Percentiles rank a stretch among this genome's conserved stretches.
These are phyloP conservation scores for Ptilodon capucinus DNA, from an alignment of 2,888 invertebrate species.

Conservation along the genomic window DNA sequence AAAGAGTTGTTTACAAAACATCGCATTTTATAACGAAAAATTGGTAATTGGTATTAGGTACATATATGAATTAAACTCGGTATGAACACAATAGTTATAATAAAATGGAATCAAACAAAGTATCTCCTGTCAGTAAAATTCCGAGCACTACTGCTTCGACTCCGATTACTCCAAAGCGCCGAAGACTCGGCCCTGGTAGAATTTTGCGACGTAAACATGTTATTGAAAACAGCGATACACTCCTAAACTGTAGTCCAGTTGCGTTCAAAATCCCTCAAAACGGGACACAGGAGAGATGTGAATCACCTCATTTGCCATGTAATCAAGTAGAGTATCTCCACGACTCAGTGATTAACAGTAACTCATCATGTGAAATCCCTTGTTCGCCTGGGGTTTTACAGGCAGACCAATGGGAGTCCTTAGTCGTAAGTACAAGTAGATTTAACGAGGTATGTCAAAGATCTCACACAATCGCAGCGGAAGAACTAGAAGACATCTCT, in stretches of 20 bases:
- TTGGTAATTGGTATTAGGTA: no score
- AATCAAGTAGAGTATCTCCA: constrained; percentile 71
- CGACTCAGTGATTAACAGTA: constrained; percentile 54
- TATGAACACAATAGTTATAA: no score
- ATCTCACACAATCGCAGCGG: constrained; percentile 12
- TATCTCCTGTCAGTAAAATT: constrained; percentile 35
- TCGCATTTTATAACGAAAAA: no score
- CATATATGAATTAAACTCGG: no score
- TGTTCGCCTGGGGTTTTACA: constrained; percentile 53
- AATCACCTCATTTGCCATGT: constrained; percentile 69
- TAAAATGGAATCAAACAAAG: constrained; percentile 13
- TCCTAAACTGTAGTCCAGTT: constrained; percentile 42
- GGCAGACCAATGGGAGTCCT: constrained; percentile 50
- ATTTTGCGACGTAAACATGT: constrained; percentile 36
- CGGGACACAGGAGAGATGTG: constrained; percentile 40
- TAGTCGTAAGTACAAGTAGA: constrained; percentile 42
- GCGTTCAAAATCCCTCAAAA: constrained; percentile 27
- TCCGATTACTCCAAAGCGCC: constrained; percentile 59
- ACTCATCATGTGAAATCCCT: constrained; percentile 47
- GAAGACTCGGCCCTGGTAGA: constrained; percentile 56
- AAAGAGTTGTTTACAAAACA: no score
- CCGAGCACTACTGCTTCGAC: constrained; percentile 60
- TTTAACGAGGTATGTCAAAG: constrained; percentile 22
- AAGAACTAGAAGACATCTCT: constrained; percentile 51
- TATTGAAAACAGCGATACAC: constrained; percentile 24